Evolutionary conservation across 1,140 invertebrate genomes (phyloP), one percentile per base, ranked within the genome.

Genomic region (Drosophila tsacasi): DNA sequence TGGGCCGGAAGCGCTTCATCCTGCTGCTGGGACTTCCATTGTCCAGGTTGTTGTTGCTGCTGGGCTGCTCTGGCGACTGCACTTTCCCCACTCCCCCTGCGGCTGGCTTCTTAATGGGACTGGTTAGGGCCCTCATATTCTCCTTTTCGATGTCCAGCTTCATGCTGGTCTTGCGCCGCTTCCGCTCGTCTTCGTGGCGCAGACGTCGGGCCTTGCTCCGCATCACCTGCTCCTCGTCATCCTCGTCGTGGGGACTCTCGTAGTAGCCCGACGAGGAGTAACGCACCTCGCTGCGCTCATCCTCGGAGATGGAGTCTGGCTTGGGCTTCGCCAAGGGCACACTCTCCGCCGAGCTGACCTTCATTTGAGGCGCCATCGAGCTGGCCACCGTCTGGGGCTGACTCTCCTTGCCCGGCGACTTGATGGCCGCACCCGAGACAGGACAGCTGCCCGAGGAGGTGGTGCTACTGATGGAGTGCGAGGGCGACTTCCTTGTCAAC

Each of bases 231-330:
- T 85, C 77, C 39, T 79, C 75, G 50, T 90, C 90, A n/a, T 93
- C 94, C 79, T 97, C 96, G 0, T 96, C 94, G 40, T 96, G 96
- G 13, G 96, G 96, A 86, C 96, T 96, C 84, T 96, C 96, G 85
- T 97, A 97, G 77, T 96, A 96, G 3, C 96, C 96, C 2, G 96
- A 96, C 2, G 96, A 96, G 50, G 96, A 96, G 83, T 96, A 96
- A 65, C 95, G 95, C 42, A 93, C 81, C 40, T 95, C 95, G 92
- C 95, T 96, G 90, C 94, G 93, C 89, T 96, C 95, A 79, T 96
- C 95, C 80, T 95, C 95, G 5, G 95, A 95, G 69, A 95, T 90
- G 30, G 95, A 95, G 60, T 94, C 94, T 1, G 86, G 79, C 40
- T 92, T 91, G 27, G 76, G 73, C 46, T 83, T 81, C 1, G 13